Base-by-base conservation (phyloP, 2,888 invertebrate species). In the Eristalinus aeneus region DNA sequence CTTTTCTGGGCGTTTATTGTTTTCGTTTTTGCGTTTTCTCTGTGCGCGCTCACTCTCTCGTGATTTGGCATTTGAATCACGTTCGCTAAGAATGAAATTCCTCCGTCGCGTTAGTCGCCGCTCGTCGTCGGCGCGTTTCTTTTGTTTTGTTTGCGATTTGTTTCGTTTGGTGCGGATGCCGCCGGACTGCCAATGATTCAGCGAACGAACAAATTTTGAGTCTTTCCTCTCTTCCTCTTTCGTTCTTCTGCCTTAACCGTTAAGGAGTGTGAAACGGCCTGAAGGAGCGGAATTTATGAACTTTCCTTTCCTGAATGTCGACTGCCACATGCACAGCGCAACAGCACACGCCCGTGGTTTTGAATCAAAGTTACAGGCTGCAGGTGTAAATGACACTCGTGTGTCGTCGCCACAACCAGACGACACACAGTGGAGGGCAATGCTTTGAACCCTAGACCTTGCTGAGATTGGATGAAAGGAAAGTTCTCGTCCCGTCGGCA, bases 1-100 rank as follows among this genome's bases (percentile, higher is more conserved):
- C 53, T 4, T n/a, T 22, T 12, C 12, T 36, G 12, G 2, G 12
- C 23, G 12, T 71, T 27, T 39, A n/a, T 39, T 22, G 12, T 34
- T 63, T 64, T 31, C 20, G n/a, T 11, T 22, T 60, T 53, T 32
- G 31, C 22, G n/a, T 75, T 32, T 16, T 76, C 53, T 76, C 60
- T 22, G 22, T 61, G 53, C 54, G 61, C 53, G 32, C 6, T 53
- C 9, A 16, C 46, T 46, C 34, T 22, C 23, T 22, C 56, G 56
- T 56, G 11, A 34, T 68, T 78, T 78, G 64, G 64, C 68, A 71
- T 78, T 71, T 22, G 58, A 71, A 72, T 71, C 78, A 78, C 78
- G 78, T 78, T 63, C 32, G 60, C 23, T 69, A 63, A 63, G 68
- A 63, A 69, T 63, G 63, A 69, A 77, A 63, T 76, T 61, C 68